Conservation (phyloP, 2,888 invertebrate genomes). For the Sclerodermus sp. region DNA sequence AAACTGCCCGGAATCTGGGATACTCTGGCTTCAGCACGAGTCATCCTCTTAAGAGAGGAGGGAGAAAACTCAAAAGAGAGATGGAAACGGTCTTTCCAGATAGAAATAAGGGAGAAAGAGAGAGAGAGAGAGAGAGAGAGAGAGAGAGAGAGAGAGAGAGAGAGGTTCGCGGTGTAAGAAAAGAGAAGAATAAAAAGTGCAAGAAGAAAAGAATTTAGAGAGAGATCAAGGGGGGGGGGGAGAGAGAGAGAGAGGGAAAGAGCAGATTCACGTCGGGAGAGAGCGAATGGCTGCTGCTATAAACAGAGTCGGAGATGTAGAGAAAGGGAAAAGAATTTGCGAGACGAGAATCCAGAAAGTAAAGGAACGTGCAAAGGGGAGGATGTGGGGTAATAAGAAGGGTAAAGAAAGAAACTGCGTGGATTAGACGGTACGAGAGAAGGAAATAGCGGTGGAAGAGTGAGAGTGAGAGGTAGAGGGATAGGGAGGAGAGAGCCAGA, state of each 20-base stretch:
- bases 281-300: no score
- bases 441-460: background rate
- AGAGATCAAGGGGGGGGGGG: no score
- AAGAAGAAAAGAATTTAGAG: constrained; percentile 12
- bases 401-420: no score
- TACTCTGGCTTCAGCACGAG: constrained; percentile 30
- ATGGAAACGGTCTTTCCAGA: no score
- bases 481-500: constrained; percentile 8
- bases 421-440: no score
- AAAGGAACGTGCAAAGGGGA: constrained; percentile 13
- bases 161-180: background rate
- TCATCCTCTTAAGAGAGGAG: constrained; percentile 26
- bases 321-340: constrained; percentile 22
- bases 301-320: no score
- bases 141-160: no score
- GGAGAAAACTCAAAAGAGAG: constrained; percentile 2
- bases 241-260: no score
- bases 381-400: constrained; percentile 9
- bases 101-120: constrained; percentile 1
- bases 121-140: no score
- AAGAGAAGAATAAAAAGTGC: background rate
- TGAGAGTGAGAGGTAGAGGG: constrained; percentile 7
- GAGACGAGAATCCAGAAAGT: constrained; percentile 1
- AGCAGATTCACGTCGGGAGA: no score
- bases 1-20: constrained; percentile 49